Conservation (phyloP, 1,140 invertebrate genomes). For the Episyrphus balteatus region DNA sequence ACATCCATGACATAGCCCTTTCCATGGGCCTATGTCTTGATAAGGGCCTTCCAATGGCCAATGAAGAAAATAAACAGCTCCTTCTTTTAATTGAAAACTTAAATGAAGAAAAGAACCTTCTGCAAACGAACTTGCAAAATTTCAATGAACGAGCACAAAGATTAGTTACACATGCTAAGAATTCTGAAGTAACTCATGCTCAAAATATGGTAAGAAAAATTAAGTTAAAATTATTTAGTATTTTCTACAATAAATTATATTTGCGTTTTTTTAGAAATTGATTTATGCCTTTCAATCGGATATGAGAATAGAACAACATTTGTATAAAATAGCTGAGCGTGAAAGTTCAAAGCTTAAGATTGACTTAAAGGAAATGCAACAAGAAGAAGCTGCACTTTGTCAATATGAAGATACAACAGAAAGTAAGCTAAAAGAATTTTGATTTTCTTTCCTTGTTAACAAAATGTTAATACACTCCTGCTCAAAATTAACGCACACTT, state of each 20-base stretch:
- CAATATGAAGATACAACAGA: slow-evolving; percentile 5
- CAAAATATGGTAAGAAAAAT: slow-evolving; percentile 37
- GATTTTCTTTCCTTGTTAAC: too few relatives aligned
- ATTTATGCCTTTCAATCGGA: slow-evolving; percentile 43
- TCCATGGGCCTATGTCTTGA: slow-evolving; percentile 50
- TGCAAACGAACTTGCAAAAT: slow-evolving; percentile 16
- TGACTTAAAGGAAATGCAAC: slow-evolving; percentile 36
- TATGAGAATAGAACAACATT: slow-evolving; percentile 44
- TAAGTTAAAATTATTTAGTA: not conserved
- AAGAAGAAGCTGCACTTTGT: slow-evolving; percentile 22
- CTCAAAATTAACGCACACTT: too few relatives aligned
- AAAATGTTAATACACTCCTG: too few relatives aligned
- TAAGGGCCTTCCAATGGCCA: slow-evolving; percentile 55
- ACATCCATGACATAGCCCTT: slow-evolving; percentile 1
- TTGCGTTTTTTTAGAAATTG: slow-evolving; percentile 32
- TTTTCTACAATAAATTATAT: not conserved
- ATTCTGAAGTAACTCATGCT: slow-evolving; percentile 36
- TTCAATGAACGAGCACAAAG: slow-evolving; percentile 24
- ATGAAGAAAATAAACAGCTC: slow-evolving; percentile 51
- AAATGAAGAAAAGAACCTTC: slow-evolving; percentile 16
- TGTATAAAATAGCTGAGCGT: slow-evolving; percentile 38
- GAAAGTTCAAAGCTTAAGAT: slow-evolving; percentile 38
- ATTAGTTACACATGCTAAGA: slow-evolving; percentile 36
- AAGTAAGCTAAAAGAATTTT: slow-evolving; percentile 5
- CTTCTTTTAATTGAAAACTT: slow-evolving; percentile 35